phyloP scores from a whole-genome alignment of 2,797 vertebrate species.

The Phrynocephalus forsythii region DNA sequence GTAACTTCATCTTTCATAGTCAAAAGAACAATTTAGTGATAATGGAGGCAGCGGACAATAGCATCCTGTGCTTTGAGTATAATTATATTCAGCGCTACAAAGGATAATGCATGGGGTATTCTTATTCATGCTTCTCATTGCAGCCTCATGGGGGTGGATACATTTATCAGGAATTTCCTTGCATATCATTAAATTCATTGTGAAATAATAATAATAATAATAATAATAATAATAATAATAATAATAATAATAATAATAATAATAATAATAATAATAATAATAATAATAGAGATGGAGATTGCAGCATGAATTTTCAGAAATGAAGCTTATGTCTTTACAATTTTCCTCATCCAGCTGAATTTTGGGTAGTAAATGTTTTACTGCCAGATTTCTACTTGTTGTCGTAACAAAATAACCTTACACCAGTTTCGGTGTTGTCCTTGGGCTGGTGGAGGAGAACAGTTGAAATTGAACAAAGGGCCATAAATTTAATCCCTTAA shows the following conservation, averaged over 20 bases:
- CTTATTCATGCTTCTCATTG: conserved; percentile 50
- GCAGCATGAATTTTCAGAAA: neutral
- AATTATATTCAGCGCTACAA: conserved; percentile 41
- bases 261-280: no score
- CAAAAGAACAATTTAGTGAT: conserved; percentile 52
- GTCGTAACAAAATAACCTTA: neutral
- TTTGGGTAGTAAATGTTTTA: neutral
- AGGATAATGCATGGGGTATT: conserved; percentile 37
- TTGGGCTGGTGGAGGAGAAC: no score
- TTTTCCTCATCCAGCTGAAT: neutral
- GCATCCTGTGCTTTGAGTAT: conserved; percentile 27
- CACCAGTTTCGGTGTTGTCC: no score
- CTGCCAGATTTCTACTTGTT: neutral
- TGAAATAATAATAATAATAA: conserved; percentile 10
- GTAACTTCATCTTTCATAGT: conserved; percentile 57
- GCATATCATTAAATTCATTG: conserved; percentile 45
- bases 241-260: no score
- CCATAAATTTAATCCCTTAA: no score
- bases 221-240: no score
- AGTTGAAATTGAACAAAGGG: neutral
- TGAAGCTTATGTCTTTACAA: neutral
- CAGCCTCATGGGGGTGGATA: conserved; percentile 31
- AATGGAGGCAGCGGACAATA: conserved; percentile 46
- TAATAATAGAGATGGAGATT: neutral
- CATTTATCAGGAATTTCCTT: conserved; percentile 55